Base-by-base conservation (phyloP, 2,888 invertebrate species). In the Eupithecia subumbrata region DNA sequence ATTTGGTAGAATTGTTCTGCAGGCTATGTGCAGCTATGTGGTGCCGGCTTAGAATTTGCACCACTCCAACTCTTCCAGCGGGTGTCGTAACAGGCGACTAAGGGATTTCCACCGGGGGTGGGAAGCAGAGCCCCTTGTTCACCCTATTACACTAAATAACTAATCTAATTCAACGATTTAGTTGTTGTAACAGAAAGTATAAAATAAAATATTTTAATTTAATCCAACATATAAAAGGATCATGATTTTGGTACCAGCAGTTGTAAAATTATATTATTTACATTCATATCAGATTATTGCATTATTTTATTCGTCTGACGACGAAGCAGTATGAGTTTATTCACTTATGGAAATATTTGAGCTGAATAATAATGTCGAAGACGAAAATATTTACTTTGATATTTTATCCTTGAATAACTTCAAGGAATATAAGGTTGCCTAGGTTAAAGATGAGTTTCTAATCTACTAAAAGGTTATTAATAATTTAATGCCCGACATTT, bases 361-460 rank as follows among this genome's bases (percentile, higher is more conserved):
- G 18, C 22, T 56, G 56, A 56, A 56, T 56, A 22, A 22, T 56
- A 22, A 56, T 56, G 12, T 1, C 9, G 12, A 56, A 22, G 22
- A 56, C 56, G 22, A 56, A 56, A 56, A 56, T 56, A 56, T 56
- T 52, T n/a, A 52, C 52, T 9, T n/a, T 52, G 52, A 52, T n/a
- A 52, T 48, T 48, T 45, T n/a, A n/a, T n/a, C n/a, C n/a, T n/a
- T n/a, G n/a, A n/a, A n/a, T n/a, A n/a, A n/a, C n/a, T n/a, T n/a
- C n/a, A n/a, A n/a, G n/a, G n/a, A n/a, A 48, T 48, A 18, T 18
- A 48, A 22, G n/a, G 52, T 9, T 52, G 52, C n/a, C 9, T n/a
- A 52, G 9, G 8, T 52, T n/a, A 52, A 52, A 52, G 52, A 18
- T 48, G 48, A n/a, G n/a, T n/a, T 7, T 48, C 8, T 48, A 7